Evolutionary conservation across 1,140 invertebrate species (phyloP).

Genomic region (Paramacrobiotus metropolitanus): DNA sequence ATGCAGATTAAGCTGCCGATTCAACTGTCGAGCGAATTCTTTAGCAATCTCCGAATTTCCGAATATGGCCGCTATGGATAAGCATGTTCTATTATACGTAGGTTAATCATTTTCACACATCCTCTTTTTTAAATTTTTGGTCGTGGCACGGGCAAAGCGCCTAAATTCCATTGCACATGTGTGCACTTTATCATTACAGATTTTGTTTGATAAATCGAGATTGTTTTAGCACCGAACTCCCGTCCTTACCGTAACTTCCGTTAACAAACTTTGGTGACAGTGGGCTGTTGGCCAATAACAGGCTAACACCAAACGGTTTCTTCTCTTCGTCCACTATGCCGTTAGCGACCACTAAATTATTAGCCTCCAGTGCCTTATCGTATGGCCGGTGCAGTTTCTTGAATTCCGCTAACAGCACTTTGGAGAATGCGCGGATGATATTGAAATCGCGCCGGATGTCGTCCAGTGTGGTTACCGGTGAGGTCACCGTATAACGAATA

Average conservation of each 20-base stretch:
- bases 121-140: too few species aligned
- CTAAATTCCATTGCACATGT: too few species aligned
- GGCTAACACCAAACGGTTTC: conserved; percentile 59
- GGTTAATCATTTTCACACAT: too few species aligned
- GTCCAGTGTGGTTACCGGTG: conserved; percentile 56
- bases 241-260: conserved; percentile 46
- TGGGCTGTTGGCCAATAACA: conserved; percentile 67
- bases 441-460: conserved; percentile 70
- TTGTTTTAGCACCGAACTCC: too few species aligned
- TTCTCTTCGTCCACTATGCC: conserved; percentile 10
- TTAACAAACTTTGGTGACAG: conserved; percentile 93
- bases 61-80: not conserved
- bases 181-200: too few species aligned
- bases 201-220: too few species aligned
- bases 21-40: conserved; percentile 4
- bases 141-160: too few species aligned
- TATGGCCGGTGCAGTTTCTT: conserved; percentile 30
- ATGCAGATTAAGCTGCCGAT: not conserved
- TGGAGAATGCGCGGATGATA: conserved; percentile 45
- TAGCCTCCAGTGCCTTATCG: not conserved
- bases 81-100: not conserved
- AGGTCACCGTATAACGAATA: conserved; percentile 76
- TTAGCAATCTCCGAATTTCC: conserved; percentile 2
- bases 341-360: not conserved
- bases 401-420: conserved; percentile 36